These are phyloP conservation scores for Cuniculus paca DNA, from an alignment of 2,797 vertebrate species.

Conservation along the genomic window DNA sequence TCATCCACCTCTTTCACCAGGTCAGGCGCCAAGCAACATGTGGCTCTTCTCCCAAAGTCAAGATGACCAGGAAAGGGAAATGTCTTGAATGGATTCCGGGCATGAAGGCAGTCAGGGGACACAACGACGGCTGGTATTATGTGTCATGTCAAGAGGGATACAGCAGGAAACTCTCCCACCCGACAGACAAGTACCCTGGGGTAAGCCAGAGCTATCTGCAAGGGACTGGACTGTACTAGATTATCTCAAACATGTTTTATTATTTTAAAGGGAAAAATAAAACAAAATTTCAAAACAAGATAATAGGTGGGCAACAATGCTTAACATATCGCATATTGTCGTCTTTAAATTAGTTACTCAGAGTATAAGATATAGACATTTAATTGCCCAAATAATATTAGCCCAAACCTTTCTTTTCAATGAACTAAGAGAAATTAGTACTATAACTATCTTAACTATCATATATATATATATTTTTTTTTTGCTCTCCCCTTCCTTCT, in stretches of 20 bases:
- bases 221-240: background rate
- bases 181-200: rapidly evolving
- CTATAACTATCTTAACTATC: no score
- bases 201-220: background rate
- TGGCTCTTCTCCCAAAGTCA: background rate
- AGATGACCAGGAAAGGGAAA: background rate
- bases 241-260: background rate
- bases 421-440: no score
- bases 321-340: no score
- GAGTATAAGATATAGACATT: no score
- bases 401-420: no score
- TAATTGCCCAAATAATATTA: no score
- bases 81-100: background rate
- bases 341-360: no score
- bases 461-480: no score
- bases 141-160: background rate
- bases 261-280: no score
- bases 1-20: background rate
- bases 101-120: background rate
- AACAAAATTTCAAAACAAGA: no score
- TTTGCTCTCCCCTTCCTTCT: no score
- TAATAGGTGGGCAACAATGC: no score
- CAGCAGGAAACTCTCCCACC: background rate
- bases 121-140: background rate
- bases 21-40: background rate